Percentiles rank a stretch among this genome's conserved stretches.
Evolutionary conservation across 2,113 vertebrate genomes (phyloP).

Genomic region (Ailuropoda melanoleuca): DNA sequence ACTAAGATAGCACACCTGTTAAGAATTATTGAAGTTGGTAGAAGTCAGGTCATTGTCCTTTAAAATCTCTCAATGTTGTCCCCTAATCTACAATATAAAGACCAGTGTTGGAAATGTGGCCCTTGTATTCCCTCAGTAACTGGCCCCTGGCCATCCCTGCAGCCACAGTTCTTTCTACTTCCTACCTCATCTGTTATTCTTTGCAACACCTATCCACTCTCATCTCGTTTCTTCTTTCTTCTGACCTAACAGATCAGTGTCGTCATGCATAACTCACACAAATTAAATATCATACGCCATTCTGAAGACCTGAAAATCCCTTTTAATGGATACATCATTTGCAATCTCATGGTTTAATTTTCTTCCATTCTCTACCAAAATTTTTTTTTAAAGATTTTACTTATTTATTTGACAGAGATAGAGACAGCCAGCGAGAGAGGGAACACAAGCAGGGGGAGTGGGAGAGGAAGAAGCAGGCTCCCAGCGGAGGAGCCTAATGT

Average conservation of each 20-base stretch:
- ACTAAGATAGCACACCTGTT: background rate
- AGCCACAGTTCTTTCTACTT: background rate
- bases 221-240: background rate
- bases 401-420: too few species aligned
- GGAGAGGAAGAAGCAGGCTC: too few species aligned
- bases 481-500: too few species aligned
- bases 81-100: background rate
- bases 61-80: background rate
- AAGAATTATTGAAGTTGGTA: background rate
- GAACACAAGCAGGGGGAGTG: too few species aligned
- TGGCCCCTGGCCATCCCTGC: background rate
- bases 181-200: background rate
- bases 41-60: background rate
- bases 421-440: too few species aligned
- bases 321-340: background rate
- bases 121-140: background rate
- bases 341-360: background rate
- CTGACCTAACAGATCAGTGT: background rate
- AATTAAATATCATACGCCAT: background rate
- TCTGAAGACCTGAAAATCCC: background rate
- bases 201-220: background rate
- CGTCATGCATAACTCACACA: background rate
- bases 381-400: too few species aligned
- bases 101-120: background rate
- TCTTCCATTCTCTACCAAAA: background rate